These are phyloP conservation scores for Odontomachus brunneus DNA, from an alignment of 1,140 invertebrate species.

Conservation along the genomic window DNA sequence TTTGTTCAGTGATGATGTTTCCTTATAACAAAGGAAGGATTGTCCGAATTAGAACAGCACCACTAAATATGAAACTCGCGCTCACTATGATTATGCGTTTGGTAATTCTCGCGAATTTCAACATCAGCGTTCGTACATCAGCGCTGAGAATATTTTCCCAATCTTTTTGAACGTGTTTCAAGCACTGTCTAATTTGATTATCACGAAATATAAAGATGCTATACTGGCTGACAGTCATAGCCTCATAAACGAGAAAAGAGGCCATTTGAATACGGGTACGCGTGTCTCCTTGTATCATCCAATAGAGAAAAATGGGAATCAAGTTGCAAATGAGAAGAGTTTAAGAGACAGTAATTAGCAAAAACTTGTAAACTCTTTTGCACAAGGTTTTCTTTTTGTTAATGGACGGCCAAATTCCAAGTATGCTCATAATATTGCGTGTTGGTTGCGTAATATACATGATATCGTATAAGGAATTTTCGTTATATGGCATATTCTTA, in stretches of 20 bases:
- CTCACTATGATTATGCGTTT: conserved; percentile 22
- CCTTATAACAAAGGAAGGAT: conserved; percentile 66
- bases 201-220: conserved; percentile 32
- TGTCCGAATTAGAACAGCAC: conserved; percentile 71
- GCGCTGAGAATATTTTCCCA: conserved; percentile 1
- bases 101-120: background rate
- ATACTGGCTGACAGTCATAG: conserved; percentile 10
- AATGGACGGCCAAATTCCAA: conserved; percentile 26
- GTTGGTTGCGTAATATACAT: conserved; percentile 13
- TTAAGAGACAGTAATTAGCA: conserved; percentile 4
- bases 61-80: conserved; percentile 73
- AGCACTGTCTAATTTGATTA: conserved; percentile 11
- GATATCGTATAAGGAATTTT: background rate
- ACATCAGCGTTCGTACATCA: conserved; percentile 24
- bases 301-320: conserved; percentile 11
- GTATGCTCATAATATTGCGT: background rate
- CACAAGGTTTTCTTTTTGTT: background rate
- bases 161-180: conserved; percentile 39
- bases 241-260: background rate
- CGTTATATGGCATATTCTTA: conserved; percentile 13
- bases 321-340: background rate
- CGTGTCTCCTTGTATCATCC: background rate
- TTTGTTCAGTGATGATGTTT: conserved; percentile 24
- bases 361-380: background rate
- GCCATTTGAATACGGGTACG: background rate